A percentile compares a stretch with the other conserved stretches of the same genome.
These are phyloP conservation scores for Mustela lutreola DNA, from an alignment of 2,113 vertebrate species.

Conservation along the genomic window DNA sequence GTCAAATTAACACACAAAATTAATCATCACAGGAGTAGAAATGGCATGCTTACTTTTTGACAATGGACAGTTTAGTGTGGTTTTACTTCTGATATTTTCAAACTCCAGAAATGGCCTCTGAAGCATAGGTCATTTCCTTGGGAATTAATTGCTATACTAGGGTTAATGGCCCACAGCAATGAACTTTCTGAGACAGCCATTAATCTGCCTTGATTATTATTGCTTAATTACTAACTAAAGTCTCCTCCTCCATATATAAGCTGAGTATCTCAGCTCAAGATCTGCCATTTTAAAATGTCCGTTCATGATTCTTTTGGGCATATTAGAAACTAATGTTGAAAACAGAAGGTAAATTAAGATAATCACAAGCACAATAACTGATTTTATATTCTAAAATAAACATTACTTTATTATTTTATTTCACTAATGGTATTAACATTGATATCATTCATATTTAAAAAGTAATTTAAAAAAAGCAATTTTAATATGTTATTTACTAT, in stretches of 20 bases:
- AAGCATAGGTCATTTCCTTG: slow-evolving; percentile 83
- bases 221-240: slow-evolving; percentile 82
- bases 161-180: slow-evolving; percentile 86
- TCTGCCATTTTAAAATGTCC: slow-evolving; percentile 47
- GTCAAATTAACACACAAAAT: background rate
- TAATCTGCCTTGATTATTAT: slow-evolving; percentile 88
- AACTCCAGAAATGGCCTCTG: slow-evolving; percentile 85
- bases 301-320: slow-evolving; percentile 55
- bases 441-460: background rate
- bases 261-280: slow-evolving; percentile 66
- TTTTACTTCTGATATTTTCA: slow-evolving; percentile 82
- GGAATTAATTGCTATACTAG: slow-evolving; percentile 87
- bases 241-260: slow-evolving; percentile 76
- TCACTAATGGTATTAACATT: background rate
- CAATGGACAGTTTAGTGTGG: slow-evolving; percentile 70
- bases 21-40: background rate
- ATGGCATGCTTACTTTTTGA: slow-evolving; percentile 63
- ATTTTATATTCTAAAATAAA: background rate
- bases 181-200: slow-evolving; percentile 85
- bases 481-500: background rate
- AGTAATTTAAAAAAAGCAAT: background rate
- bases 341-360: slow-evolving; percentile 66
- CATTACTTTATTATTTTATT: background rate
- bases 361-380: background rate
- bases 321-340: slow-evolving; percentile 32